These are phyloP conservation scores for Caenorhabditis brenneri DNA, from an alignment of 1,140 invertebrate species.

Conservation along the genomic window DNA sequence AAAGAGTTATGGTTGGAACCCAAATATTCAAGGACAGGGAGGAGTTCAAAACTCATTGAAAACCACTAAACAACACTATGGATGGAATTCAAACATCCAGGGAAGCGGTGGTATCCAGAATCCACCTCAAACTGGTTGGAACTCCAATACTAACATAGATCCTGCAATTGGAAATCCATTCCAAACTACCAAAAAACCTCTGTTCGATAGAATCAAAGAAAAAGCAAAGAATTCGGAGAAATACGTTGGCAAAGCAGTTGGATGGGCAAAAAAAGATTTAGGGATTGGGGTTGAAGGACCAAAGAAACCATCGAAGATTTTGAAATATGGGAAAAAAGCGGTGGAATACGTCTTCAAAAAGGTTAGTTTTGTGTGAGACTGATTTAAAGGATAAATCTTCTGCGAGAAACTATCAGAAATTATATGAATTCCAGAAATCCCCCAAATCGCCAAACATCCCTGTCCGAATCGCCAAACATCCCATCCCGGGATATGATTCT, in stretches of 20 bases:
- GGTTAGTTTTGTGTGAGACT: too few species aligned
- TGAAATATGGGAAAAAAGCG: neutral
- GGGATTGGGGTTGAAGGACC: slow-evolving; percentile 17
- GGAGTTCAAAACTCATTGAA: neutral
- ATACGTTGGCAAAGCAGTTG: neutral
- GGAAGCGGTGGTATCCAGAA: too few species aligned
- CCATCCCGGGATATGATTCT: neutral
- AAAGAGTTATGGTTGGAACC: neutral
- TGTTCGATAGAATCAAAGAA: neutral
- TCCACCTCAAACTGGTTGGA: too few species aligned
- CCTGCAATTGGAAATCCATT: neutral
- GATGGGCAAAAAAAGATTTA: slow-evolving; percentile 8
- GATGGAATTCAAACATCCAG: too few species aligned
- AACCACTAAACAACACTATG: neutral
- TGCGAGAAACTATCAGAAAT: neutral
- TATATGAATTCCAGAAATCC: neutral
- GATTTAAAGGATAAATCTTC: too few species aligned
- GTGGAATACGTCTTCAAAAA: neutral
- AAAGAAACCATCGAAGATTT: neutral
- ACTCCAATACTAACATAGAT: neutral
- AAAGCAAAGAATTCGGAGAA: neutral
- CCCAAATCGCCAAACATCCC: too few species aligned
- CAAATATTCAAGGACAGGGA: neutral
- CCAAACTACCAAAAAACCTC: neutral
- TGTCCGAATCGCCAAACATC: too few species aligned